Evolutionary conservation across 2,888 invertebrate species (phyloP).

Genomic region (Metacarcinus magister): DNA sequence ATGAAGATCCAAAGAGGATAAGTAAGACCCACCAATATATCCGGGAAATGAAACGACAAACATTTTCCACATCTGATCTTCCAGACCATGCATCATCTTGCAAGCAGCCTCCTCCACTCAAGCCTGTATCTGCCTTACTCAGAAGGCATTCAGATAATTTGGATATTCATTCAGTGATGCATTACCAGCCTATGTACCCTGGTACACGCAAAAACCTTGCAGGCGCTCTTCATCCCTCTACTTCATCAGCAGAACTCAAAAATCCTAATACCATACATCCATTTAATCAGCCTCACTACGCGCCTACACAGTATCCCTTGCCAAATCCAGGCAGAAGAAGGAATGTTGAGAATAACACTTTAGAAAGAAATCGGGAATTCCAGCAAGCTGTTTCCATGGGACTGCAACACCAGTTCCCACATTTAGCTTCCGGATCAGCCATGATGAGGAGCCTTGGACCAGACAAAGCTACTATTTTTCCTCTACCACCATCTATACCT

Average conservation of each 20-base stretch:
- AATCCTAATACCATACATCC: neutral
- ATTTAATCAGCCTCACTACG: constrained; percentile 61
- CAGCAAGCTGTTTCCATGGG: constrained; percentile 68
- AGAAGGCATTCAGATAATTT: constrained; percentile 76
- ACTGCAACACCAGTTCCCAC: constrained; percentile 64
- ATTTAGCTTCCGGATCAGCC: constrained; percentile 56
- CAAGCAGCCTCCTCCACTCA: constrained; percentile 75
- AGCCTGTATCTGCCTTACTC: constrained; percentile 66
- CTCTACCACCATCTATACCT: constrained; percentile 66
- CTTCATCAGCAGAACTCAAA: constrained; percentile 47
- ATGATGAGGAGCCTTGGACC: constrained; percentile 75
- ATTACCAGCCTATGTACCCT: constrained; percentile 51
- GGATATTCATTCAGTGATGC: constrained; percentile 54
- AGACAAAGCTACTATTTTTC: constrained; percentile 76
- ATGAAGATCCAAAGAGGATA: constrained; percentile 59
- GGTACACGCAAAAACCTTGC: constrained; percentile 54
- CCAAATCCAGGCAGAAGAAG: constrained; percentile 50
- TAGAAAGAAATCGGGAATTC: constrained; percentile 65
- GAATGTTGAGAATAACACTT: constrained; percentile 57
- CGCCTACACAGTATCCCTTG: constrained; percentile 58
- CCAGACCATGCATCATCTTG: constrained; percentile 71
- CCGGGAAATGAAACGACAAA: constrained; percentile 57
- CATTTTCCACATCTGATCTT: constrained; percentile 71
- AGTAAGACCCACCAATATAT: constrained; percentile 56
- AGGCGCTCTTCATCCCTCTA: constrained; percentile 38